Conservation (phyloP, 2,888 invertebrate genomes). For the Epiblema foenella region DNA sequence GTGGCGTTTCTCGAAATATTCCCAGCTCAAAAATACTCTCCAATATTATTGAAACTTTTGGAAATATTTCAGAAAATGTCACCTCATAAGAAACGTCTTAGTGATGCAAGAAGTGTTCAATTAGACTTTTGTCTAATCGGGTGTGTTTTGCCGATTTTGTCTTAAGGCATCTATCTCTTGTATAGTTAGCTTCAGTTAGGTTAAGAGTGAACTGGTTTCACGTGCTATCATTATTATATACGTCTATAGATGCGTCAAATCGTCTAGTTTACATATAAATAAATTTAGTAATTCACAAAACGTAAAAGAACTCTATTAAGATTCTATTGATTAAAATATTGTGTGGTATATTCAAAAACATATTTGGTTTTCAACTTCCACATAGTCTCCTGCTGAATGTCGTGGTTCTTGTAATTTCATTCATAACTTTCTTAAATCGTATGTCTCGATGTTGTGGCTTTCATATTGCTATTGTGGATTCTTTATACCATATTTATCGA, state of each 20-base stretch:
- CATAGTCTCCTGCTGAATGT: neutral
- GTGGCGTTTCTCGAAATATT: neutral
- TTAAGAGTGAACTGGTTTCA: slow-evolving; percentile 58
- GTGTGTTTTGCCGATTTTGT: slow-evolving; percentile 61
- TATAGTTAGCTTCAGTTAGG: slow-evolving; percentile 63
- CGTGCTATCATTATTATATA: slow-evolving; percentile 62
- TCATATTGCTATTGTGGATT: neutral
- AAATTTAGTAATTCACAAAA: neutral
- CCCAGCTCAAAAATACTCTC: neutral
- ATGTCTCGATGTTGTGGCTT: slow-evolving; percentile 32
- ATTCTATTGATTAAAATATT: neutral
- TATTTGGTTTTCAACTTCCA: neutral
- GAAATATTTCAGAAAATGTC: neutral
- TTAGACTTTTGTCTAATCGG: slow-evolving; percentile 57
- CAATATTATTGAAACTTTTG: neutral
- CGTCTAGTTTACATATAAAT: slow-evolving; percentile 45
- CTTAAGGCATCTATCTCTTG: slow-evolving; percentile 60
- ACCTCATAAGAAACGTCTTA: slow-evolving; percentile 7
- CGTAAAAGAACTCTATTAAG: neutral
- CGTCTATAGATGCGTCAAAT: slow-evolving; percentile 54
- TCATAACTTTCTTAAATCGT: slow-evolving; percentile 4
- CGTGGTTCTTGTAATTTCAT: neutral
- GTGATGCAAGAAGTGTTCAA: slow-evolving; percentile 68
- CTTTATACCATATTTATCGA: neutral
- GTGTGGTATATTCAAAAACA: neutral